Conservation (phyloP, 1,140 invertebrate species). For the Idris sp. region DNA sequence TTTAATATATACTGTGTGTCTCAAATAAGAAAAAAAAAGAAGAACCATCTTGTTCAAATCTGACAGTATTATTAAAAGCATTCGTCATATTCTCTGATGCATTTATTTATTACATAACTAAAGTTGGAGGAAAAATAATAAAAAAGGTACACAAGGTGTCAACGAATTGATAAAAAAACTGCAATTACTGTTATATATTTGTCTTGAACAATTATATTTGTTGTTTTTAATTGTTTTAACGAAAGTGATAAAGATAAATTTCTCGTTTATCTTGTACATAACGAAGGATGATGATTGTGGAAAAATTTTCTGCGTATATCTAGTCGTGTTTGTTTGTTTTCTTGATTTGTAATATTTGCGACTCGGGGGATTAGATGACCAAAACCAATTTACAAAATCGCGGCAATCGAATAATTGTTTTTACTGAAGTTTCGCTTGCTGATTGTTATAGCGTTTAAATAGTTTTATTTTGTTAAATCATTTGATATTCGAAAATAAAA, state of each 20-base stretch:
- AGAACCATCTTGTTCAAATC: slow-evolving; percentile 25
- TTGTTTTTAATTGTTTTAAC: slow-evolving; percentile 30
- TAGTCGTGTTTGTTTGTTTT: slow-evolving; percentile 51
- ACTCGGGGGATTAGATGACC: too few relatives aligned
- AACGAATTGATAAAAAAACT: slow-evolving; percentile 32
- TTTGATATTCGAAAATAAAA: slow-evolving; percentile 61
- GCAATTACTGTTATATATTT: slow-evolving; percentile 22
- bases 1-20: slow-evolving; percentile 36
- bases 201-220: too few relatives aligned
- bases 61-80: slow-evolving; percentile 42
- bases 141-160: slow-evolving; percentile 43
- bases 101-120: slow-evolving; percentile 48
- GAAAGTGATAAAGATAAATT: slow-evolving; percentile 16
- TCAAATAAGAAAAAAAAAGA: too few relatives aligned
- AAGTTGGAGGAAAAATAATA: too few relatives aligned
- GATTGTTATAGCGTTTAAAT: slow-evolving; percentile 76
- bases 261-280: slow-evolving; percentile 57
- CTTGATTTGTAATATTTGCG: slow-evolving; percentile 7
- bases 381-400: too few relatives aligned
- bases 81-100: slow-evolving; percentile 27
- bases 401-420: too few relatives aligned
- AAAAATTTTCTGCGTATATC: too few relatives aligned
- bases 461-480: slow-evolving; percentile 77
- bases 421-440: slow-evolving; percentile 73
- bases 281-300: slow-evolving; percentile 32